Evolutionary conservation across 2,888 invertebrate species (phyloP), one percentile per base, ranked within the genome.

Genomic region (Slavum lentiscoides): DNA sequence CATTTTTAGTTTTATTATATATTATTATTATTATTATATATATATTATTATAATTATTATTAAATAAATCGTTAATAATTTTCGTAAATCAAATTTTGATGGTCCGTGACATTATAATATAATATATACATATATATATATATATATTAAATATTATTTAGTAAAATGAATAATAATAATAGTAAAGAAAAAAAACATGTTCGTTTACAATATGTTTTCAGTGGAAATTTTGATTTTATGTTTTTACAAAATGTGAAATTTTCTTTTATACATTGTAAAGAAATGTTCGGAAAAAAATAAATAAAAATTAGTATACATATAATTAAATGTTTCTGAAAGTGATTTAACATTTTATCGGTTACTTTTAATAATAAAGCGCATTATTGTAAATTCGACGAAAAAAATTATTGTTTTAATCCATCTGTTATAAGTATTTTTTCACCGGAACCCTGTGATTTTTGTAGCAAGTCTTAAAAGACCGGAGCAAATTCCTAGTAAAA

Each of bases 1-100:
- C 49, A 70, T 80, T 80, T 72, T 39, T 72, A 76, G 67, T 76
- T 67, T 39, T 75, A 75, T 75, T 75, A 67, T 19, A 75, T 49
- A 49, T 49, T 49, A 21, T 67, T 61, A 21, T 67, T 61, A 62
- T 62, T 39, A 39, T 58, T 69, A 19, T 49, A 67, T n/a, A 7
- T 61, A 72, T 43, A 43, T 58, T 6, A 6, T 6, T 39, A 39
- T 39, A 39, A 43, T 43, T 43, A 43, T 43, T 43, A 75, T 67
- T 43, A 30, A 58, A 53, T 55, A 62, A 64, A 75, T 66, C 58
- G 66, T 66, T 75, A 66, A 75, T 7, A 53, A 64, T 74, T 53
- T 64, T 74, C 74, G 58, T 58, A 58, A 58, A 67, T 21, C 39
- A 66, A 39, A 39, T 58, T 49, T 76, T 43, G 43, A 76, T 76